Base-by-base conservation (phyloP, 1,140 invertebrate species). In the Dinothrombium tinctorium region DNA sequence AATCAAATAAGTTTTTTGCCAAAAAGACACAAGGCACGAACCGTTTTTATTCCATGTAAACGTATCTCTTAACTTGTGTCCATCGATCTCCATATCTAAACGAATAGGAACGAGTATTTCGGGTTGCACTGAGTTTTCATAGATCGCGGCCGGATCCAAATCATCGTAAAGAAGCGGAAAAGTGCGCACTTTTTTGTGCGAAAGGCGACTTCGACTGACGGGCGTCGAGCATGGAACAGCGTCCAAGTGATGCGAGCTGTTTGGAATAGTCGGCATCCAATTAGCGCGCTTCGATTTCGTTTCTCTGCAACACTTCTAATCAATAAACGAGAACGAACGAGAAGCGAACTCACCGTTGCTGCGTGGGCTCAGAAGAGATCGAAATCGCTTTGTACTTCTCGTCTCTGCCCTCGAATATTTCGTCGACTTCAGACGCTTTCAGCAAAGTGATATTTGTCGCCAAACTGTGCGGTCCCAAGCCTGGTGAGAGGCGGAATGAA, bases 31-130 rank as follows among this genome's bases (percentile, higher is more conserved):
- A 29, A 33, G 12, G 23, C 26, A 46, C 40, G 48, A 57, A 86
- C 81, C 84, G 68, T 94, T 95, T 67, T 90, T 95, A 56, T 96
- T 96, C 89, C 89, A 96, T n/a, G 87, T 94, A 52, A 98, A 96
- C 33, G 87, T 95, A 55, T 96, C 89, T 46, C 87, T 63, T 7
- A 96, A 64, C 61, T 98, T 98, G 56, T 95, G 87, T 0, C 92
- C 92, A 56, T 99, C 94, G 53, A 98, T 79, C 63, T 99, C 94
- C 89, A 99, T 98, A 55, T 99, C 94, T 28, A 99, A 63, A 31
- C 94, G 69, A 48, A 99, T 96, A 1, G 94, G 94, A 6, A 99
- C 87, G 1, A 99, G 64, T 33, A 84, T 66, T 63, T 96, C 90
- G 43, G 71, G 69, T 54, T 86, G 79, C 12, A 71, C 71, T 3